These are phyloP conservation scores for Actias luna DNA, from an alignment of 2,888 invertebrate species.

Conservation along the genomic window DNA sequence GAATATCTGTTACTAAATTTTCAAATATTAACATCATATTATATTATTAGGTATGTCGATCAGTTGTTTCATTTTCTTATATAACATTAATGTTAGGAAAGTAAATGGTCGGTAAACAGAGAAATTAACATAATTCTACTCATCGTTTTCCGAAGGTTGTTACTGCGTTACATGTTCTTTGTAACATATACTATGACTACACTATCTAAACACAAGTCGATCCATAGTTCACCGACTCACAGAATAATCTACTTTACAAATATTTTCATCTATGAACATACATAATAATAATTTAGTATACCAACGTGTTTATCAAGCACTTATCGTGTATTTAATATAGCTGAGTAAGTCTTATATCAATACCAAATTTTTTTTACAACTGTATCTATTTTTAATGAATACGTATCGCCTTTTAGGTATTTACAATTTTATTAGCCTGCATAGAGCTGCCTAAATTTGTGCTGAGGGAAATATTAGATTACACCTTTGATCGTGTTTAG, in stretches of 20 bases:
- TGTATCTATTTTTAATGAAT: no score
- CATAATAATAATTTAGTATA: background rate
- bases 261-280: background rate
- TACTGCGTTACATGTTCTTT: conserved; percentile 6
- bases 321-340: background rate
- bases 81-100: conserved; percentile 19
- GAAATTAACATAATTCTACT: conserved; percentile 19
- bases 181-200: background rate
- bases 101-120: conserved; percentile 19
- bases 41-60: conserved; percentile 1
- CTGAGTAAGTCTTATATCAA: background rate
- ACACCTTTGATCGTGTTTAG: no score
- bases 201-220: background rate
- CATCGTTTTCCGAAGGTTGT: conserved; percentile 6
- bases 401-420: no score
- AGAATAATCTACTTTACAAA: background rate
- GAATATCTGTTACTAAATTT: no score
- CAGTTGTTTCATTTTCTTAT: conserved; percentile 10
- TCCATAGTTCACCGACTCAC: background rate
- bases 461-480: no score
- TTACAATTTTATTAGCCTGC: no score
- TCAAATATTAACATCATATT: background rate
- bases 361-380: no score
- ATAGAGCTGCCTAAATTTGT: no score
- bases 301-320: background rate